phyloP scores from a whole-genome alignment of 2,797 vertebrate genomes.

The Enteromius mattozi region DNA sequence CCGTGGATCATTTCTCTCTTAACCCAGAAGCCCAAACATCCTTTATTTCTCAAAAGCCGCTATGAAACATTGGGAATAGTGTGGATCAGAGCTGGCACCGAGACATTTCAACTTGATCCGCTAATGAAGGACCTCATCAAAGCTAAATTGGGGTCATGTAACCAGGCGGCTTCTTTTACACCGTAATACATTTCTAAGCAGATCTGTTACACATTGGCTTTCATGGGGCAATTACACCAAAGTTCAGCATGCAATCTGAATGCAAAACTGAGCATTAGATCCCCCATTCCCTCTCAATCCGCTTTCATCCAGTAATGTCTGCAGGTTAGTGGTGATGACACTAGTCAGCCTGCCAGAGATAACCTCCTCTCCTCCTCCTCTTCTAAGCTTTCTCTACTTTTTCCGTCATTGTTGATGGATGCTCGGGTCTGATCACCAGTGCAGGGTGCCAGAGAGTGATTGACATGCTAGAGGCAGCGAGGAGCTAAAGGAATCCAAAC shows the following conservation, averaged over 20 bases:
- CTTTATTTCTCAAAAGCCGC: background rate
- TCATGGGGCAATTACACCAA: constrained; percentile 25
- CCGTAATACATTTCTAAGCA: background rate
- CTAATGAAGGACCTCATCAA: constrained; percentile 23
- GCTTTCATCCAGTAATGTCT: constrained; percentile 23
- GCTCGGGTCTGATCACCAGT: constrained; percentile 41
- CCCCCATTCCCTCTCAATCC: background rate
- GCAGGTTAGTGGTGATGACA: constrained; percentile 11
- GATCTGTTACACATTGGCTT: constrained; percentile 33
- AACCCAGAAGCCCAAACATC: background rate
- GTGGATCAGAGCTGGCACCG: background rate
- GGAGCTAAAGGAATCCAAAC: constrained; percentile 45
- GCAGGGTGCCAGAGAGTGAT: constrained; percentile 34
- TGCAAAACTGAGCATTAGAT: constrained; percentile 14
- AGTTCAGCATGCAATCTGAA: constrained; percentile 21
- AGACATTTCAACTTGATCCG: background rate
- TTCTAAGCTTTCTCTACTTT: constrained; percentile 6
- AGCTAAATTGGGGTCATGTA: constrained; percentile 24
- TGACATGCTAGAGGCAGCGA: constrained; percentile 37
- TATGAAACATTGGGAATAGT: background rate
- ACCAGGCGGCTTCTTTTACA: background rate
- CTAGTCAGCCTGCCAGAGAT: constrained; percentile 9
- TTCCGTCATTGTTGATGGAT: constrained; percentile 27
- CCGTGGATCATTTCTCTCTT: constrained; percentile 2
- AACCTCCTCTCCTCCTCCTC: constrained; percentile 9